phyloP scores from a whole-genome alignment of 92 coral and sea anemone genomes.

The Pocillopora meandrina region DNA sequence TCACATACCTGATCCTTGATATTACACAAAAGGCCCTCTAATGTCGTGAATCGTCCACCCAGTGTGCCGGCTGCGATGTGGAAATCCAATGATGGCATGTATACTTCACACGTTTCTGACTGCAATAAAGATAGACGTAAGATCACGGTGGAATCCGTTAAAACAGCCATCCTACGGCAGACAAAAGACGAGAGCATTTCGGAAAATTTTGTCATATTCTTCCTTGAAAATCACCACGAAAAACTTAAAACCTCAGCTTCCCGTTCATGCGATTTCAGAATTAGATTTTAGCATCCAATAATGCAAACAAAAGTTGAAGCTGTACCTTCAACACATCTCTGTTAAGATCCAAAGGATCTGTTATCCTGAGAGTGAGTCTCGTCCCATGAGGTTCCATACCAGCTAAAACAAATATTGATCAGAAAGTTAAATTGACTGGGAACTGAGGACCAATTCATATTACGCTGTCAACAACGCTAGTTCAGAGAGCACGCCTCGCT shows the following conservation, averaged over 20 bases:
- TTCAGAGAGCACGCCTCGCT: no score
- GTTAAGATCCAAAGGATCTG: conserved; percentile 78
- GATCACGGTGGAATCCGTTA: no score
- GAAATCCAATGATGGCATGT: conserved; percentile 82
- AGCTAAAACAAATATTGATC: conserved; percentile 48
- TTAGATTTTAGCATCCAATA: no score
- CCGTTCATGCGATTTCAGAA: no score
- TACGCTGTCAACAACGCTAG: no score
- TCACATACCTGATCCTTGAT: conserved; percentile 63
- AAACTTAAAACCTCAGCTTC: no score
- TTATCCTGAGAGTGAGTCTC: conserved; percentile 71
- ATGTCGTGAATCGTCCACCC: conserved; percentile 91
- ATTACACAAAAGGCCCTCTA: conserved; percentile 85
- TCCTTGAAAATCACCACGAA: no score
- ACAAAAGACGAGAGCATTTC: no score
- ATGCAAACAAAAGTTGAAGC: background rate
- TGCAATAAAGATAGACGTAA: conserved; percentile 25
- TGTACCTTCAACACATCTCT: conserved; percentile 91
- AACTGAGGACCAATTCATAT: no score
- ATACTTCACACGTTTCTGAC: conserved; percentile 88
- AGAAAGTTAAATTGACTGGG: no score
- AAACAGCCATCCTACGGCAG: no score
- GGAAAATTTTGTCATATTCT: no score
- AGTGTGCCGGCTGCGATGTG: conserved; percentile 67
- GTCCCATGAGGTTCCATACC: conserved; percentile 87